Conservation (phyloP, 2,888 invertebrate species). For the Heterodera filipjevi region DNA sequence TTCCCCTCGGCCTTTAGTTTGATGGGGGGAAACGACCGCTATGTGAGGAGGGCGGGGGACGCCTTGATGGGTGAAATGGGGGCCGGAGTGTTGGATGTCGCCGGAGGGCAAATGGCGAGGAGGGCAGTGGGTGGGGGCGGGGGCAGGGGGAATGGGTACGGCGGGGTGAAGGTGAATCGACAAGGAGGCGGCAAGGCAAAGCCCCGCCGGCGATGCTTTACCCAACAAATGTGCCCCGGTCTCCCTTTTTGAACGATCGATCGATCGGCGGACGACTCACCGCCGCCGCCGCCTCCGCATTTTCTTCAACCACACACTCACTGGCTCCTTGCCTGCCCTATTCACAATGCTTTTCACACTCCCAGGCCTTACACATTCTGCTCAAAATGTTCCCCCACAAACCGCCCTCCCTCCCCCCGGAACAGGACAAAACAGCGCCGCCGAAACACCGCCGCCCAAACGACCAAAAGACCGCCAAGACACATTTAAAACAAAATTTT, state of each 20-base stretch:
- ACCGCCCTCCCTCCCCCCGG: not conserved
- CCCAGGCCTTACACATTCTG: not conserved
- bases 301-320: not conserved
- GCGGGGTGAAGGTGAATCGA: not conserved
- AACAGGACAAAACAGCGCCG: too few species aligned
- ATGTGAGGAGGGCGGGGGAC: not conserved
- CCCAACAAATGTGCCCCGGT: too few species aligned
- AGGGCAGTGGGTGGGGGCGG: not conserved
- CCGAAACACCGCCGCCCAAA: too few species aligned
- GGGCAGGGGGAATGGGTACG: not conserved
- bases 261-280: not conserved
- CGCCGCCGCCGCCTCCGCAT: not conserved
- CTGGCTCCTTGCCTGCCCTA: too few species aligned
- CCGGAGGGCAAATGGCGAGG: not conserved
- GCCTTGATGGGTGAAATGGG: not conserved
- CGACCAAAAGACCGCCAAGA: too few species aligned
- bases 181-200: too few species aligned
- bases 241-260: not conserved
- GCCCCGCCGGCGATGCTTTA: too few species aligned
- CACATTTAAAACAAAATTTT: too few species aligned
- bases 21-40: too few species aligned
- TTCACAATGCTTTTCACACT: not conserved
- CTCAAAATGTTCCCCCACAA: not conserved
- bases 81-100: not conserved
- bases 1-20: too few species aligned